A percentile compares a stretch with the other conserved stretches of the same genome.
phyloP scores from a whole-genome alignment of 2,888 invertebrate species.

The Emmelina monodactyla region DNA sequence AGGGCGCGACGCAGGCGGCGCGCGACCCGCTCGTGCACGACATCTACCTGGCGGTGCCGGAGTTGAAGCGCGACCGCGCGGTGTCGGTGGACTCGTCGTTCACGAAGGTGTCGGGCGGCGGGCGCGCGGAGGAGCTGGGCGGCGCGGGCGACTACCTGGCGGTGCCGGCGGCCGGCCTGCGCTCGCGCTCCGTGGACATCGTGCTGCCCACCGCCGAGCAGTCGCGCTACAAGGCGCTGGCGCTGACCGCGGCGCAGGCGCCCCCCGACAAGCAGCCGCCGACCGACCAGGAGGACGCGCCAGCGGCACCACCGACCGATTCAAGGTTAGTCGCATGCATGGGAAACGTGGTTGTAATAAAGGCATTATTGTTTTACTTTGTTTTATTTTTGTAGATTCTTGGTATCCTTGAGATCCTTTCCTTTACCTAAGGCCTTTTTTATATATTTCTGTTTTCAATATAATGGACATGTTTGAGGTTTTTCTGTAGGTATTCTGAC shows the following conservation, averaged over 20 bases:
- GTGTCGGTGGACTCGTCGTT: conserved; percentile 90
- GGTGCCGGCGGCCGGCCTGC: conserved; percentile 75
- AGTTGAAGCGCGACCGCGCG: conserved; percentile 83
- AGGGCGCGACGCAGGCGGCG: conserved; percentile 33
- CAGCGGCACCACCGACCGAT: conserved; percentile 10
- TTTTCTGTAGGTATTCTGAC: too few species aligned
- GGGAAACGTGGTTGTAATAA: too few species aligned
- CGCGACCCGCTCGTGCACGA: conserved; percentile 68
- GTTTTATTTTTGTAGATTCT: conserved; percentile 16
- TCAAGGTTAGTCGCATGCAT: not conserved
- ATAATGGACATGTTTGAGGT: too few species aligned
- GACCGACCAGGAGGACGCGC: conserved; percentile 20
- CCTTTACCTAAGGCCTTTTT: too few species aligned
- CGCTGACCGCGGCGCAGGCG: conserved; percentile 67
- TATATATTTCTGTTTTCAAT: too few species aligned
- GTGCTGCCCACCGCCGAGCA: conserved; percentile 86
- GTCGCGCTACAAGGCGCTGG: conserved; percentile 84
- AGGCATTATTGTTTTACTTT: conserved; percentile 18
- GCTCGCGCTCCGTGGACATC: conserved; percentile 87
- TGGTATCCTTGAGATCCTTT: too few species aligned
- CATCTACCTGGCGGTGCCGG: conserved; percentile 82
- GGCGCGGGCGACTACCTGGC: conserved; percentile 68
- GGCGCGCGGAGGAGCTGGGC: conserved; percentile 75
- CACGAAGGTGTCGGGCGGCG: conserved; percentile 76
- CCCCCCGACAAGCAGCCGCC: conserved; percentile 24